Evolutionary conservation across 2,113 vertebrate species (phyloP), one percentile per base, ranked within the genome.

Genomic region (Saccopteryx bilineata): DNA sequence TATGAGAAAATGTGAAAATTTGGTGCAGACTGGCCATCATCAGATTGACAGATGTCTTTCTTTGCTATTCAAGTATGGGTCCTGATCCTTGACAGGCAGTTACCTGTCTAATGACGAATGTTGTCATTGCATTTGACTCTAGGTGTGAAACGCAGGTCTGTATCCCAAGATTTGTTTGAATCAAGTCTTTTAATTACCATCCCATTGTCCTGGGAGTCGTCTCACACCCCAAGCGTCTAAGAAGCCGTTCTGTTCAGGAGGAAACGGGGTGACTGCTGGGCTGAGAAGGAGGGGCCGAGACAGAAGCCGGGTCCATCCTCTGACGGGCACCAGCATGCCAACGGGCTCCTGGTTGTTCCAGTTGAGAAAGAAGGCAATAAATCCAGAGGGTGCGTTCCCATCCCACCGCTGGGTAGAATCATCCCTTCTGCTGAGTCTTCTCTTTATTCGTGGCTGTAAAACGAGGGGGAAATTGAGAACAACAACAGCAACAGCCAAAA

Each of bases 391-490:
- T 28, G 72, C 24, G 19, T 94, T 94, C 19, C 66, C 31, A 18
- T 78, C 52, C 31, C 33, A 66, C 72, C 68, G 23, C 13, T 71
- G 87, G 85, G 69, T 80, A 33, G 69, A 72, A 31, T 71, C 78
- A 66, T 94, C 96, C 84, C 97, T 98, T 97, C 91, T 98, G 97
- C 95, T 97, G 97, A 98, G 83, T 97, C 96, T 74, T 87, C 69
- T 92, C 50, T 50, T 95, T 97, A 26, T 93, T 93, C 52, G 68
- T 96, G 86, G 71, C 90, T 97, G 78, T 92, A 97, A 98, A 97
- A 94, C 54, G 76, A 96, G 78, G 71, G 58, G 65, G 12, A 93
- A 87, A 96, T 86, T 87, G 96, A 96, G 85, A 92, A 89, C 87
- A 88, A 81, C 81, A 60, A 72, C 71, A 66, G 39, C 88, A 56